Conservation (phyloP, 2,113 vertebrate genomes). For the Zonotrichia leucophrys region DNA sequence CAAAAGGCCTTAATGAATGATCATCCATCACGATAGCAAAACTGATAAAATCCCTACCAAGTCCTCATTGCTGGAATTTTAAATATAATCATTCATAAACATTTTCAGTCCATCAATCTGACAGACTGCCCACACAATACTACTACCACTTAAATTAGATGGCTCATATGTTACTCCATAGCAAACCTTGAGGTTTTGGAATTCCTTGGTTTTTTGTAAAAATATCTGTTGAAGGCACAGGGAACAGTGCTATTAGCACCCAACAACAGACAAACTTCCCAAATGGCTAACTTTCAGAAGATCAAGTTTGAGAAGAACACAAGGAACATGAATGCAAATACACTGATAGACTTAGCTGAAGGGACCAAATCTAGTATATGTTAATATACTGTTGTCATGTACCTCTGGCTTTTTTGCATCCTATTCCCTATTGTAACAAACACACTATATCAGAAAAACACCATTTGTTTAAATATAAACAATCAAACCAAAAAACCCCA, state of each 20-base stretch:
- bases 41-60: background rate
- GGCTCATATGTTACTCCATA: background rate
- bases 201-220: background rate
- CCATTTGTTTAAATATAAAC: background rate
- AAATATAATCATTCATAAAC: background rate
- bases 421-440: background rate
- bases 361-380: background rate
- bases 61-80: background rate
- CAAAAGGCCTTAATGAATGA: background rate
- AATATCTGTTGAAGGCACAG: background rate
- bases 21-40: fast-evolving
- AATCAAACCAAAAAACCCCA: background rate
- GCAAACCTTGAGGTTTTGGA: background rate
- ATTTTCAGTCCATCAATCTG: background rate
- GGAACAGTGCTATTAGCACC: background rate
- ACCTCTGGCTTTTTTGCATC: background rate
- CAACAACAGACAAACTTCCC: background rate
- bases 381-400: background rate
- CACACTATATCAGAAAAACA: background rate
- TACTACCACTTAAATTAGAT: background rate
- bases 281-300: background rate
- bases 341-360: background rate
- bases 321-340: background rate
- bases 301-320: background rate
- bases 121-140: background rate